Evolutionary conservation across 2,797 vertebrate species (phyloP).

Genomic region (Enteromius paludinosus): DNA sequence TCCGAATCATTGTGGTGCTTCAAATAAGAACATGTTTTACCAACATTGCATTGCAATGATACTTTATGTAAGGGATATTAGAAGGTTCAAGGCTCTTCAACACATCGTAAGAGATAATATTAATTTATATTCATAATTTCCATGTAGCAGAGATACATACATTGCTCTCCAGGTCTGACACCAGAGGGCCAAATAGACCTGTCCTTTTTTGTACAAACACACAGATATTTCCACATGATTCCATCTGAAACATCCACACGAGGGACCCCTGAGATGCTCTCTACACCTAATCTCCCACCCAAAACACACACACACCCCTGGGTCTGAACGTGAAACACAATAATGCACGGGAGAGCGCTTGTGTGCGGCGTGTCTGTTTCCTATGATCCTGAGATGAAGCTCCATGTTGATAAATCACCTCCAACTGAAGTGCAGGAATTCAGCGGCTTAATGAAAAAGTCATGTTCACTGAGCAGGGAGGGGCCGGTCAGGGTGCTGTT

Average conservation of each 20-base stretch:
- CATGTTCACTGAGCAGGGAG: conserved; percentile 78
- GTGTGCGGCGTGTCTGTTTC: conserved; percentile 75
- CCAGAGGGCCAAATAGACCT: conserved; percentile 45
- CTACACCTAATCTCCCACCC: conserved; percentile 63
- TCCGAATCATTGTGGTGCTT: not conserved
- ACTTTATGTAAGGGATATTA: not conserved
- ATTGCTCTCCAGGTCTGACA: conserved; percentile 42
- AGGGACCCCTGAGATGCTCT: conserved; percentile 67
- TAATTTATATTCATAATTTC: conserved; percentile 20
- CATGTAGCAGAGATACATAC: conserved; percentile 40
- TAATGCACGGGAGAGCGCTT: conserved; percentile 73
- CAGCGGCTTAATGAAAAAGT: conserved; percentile 91
- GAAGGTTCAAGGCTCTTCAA: conserved; percentile 11
- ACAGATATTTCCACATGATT: conserved; percentile 59
- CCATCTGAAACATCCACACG: conserved; percentile 64
- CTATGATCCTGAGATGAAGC: conserved; percentile 83
- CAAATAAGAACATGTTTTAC: not conserved
- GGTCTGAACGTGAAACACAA: conserved; percentile 75
- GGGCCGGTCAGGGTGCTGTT: conserved; percentile 59
- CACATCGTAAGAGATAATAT: not conserved
- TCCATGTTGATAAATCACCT: conserved; percentile 86
- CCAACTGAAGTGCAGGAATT: conserved; percentile 83
- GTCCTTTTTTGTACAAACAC: conserved; percentile 45
- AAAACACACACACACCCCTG: conserved; percentile 57
- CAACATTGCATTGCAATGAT: not conserved